A percentile compares a stretch with the other conserved stretches of the same genome.
Conservation (phyloP, 2,888 invertebrate species). For the Parnassius mnemosyne region DNA sequence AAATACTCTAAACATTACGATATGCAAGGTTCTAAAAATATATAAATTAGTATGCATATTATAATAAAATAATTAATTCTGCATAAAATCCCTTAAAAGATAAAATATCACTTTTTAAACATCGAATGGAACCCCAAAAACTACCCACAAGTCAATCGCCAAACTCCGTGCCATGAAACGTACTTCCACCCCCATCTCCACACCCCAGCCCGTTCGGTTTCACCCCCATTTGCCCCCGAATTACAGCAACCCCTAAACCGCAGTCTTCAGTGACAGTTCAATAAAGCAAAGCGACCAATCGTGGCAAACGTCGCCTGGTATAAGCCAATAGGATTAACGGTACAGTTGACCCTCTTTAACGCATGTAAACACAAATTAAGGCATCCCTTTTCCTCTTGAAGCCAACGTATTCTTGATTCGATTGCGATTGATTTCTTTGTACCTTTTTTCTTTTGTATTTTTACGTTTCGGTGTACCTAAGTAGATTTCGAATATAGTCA, state of each 20-base stretch:
- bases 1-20: no score
- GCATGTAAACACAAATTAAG: constrained; percentile 30
- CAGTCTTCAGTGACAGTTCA: constrained; percentile 79
- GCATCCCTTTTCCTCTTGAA: constrained; percentile 56
- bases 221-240: constrained; percentile 65
- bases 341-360: constrained; percentile 51
- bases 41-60: neutral
- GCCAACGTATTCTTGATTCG: constrained; percentile 75
- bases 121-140: constrained; percentile 69
- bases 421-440: constrained; percentile 76
- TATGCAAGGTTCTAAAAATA: neutral
- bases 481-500: constrained; percentile 36
- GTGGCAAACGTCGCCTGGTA: constrained; percentile 77
- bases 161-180: constrained; percentile 72
- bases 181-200: constrained; percentile 42
- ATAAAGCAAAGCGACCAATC: constrained; percentile 79
- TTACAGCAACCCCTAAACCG: constrained; percentile 75
- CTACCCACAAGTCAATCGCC: constrained; percentile 80
- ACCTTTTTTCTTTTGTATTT: constrained; percentile 62
- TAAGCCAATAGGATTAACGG: constrained; percentile 81
- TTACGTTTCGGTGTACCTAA: constrained; percentile 55
- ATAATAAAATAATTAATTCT: no score
- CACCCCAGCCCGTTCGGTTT: constrained; percentile 38
- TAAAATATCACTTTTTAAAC: constrained; percentile 23
- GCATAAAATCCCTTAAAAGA: neutral